These are phyloP conservation scores for Erythrocercus mccallii DNA, from an alignment of 2,113 vertebrate genomes.

Conservation along the genomic window DNA sequence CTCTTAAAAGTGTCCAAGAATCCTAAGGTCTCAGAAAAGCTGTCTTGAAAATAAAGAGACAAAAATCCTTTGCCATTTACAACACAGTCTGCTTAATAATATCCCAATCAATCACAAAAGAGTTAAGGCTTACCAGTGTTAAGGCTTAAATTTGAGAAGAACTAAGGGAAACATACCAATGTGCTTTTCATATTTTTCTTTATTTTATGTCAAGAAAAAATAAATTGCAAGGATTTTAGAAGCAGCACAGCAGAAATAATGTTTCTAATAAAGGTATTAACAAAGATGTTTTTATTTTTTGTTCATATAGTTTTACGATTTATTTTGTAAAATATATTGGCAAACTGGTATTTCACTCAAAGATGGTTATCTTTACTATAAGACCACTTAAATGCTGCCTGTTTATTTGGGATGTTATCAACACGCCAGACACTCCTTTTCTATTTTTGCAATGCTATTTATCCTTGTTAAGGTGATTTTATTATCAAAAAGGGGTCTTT, in stretches of 20 bases:
- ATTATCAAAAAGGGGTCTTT: neutral
- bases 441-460: neutral
- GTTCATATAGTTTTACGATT: neutral
- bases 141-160: neutral
- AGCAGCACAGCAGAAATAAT: neutral
- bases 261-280: neutral
- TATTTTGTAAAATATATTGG: neutral
- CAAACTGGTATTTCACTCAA: neutral
- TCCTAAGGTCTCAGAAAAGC: neutral
- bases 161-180: neutral
- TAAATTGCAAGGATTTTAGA: neutral
- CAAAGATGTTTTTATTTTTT: neutral
- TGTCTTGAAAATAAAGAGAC: neutral
- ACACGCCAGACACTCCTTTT: neutral
- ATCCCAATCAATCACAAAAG: neutral
- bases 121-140: neutral
- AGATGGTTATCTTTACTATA: neutral
- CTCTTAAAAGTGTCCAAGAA: neutral
- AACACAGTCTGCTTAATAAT: neutral
- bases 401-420: rapidly evolving
- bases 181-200: neutral
- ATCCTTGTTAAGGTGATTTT: neutral
- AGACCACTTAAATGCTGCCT: neutral
- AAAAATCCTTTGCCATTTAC: neutral
- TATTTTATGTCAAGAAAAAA: neutral